Evolutionary conservation across 2,888 invertebrate species (phyloP), one percentile per base, ranked within the genome.

Genomic region (Allygus modestus): DNA sequence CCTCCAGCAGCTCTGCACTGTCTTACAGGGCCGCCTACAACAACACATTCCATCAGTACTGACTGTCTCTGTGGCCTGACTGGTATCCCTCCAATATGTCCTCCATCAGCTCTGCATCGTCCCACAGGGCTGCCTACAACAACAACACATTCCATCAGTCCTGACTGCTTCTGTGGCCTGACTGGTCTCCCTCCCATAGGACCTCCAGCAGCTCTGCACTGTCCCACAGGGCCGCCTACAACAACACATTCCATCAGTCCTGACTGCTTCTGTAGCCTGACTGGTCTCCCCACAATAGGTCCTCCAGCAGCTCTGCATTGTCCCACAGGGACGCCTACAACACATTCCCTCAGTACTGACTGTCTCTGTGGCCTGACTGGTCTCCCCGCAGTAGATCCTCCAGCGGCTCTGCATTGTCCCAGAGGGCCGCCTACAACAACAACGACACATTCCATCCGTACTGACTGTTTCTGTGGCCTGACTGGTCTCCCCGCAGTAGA

Each of bases 251-350:
- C 37, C 9, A 37, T 37, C 5, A 37, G 37, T 37, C 37, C 37
- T 37, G 37, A 37, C 37, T 94, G 89, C 96, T 94, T 61, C 95
- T 92, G 86, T 93, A 92, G 86, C 88, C 89, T 87, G 93, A 91
- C 82, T 95, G 94, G 0, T 96, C 96, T 0, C 91, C 91, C 69
- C 93, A 92, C 7, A 97, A 89, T 33, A 97, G 91, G 90, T 97
- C 97, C 88, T 94, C 94, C n/a, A 97, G 91, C 0, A 97, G 92
- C 89, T 97, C 97, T 23, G 95, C 93, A 89, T 97, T 97, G 90
- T 97, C 97, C 97, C 97, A 97, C n/a, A 97, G 90, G 0, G 97
- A 96, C 17, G 97, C 96, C 94, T 95, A n/a, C 37, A 37, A 37
- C 37, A 37, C 37, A 37, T 37, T 4, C 37, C n/a, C n/a, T 1